These are phyloP conservation scores for Lithobates sylvaticus DNA, from an alignment of 2,797 vertebrate species.

Conservation along the genomic window DNA sequence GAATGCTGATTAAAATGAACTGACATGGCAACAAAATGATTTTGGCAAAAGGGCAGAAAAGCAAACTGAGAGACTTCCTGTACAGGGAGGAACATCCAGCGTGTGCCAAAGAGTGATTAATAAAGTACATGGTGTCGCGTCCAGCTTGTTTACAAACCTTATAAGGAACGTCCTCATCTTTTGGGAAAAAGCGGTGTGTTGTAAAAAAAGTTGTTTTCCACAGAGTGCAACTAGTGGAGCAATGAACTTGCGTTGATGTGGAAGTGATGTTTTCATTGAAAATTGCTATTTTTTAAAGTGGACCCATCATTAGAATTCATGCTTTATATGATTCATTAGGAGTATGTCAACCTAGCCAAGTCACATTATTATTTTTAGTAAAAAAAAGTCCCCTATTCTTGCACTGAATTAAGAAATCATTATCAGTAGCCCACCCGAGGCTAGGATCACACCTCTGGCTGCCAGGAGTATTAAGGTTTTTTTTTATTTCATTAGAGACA, in stretches of 20 bases:
- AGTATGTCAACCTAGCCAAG: too few relatives aligned
- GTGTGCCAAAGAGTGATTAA: constrained; percentile 75
- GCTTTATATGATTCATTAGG: too few relatives aligned
- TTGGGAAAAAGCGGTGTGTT: not conserved
- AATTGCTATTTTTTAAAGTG: not conserved
- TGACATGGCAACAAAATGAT: constrained; percentile 77
- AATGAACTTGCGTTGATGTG: not conserved
- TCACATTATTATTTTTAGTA: too few relatives aligned
- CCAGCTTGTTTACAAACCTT: constrained; percentile 67
- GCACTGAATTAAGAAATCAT: too few relatives aligned
- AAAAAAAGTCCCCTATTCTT: too few relatives aligned
- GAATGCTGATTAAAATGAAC: constrained; percentile 77
- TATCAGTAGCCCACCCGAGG: too few relatives aligned
- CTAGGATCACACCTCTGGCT: too few relatives aligned
- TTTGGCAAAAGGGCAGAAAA: constrained; percentile 77
- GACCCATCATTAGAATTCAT: too few relatives aligned
- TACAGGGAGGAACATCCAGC: constrained; percentile 74
- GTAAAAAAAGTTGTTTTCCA: not conserved
- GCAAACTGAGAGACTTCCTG: constrained; percentile 80
- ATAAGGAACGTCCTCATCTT: constrained; percentile 64
- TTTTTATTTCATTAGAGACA: too few relatives aligned
- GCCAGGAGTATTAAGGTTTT: too few relatives aligned
- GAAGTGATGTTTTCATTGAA: not conserved
- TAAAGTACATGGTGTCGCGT: constrained; percentile 69
- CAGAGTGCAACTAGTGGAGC: not conserved